Base-by-base conservation (phyloP, 2,888 invertebrate species). In the Aporophyla lueneburgensis region DNA sequence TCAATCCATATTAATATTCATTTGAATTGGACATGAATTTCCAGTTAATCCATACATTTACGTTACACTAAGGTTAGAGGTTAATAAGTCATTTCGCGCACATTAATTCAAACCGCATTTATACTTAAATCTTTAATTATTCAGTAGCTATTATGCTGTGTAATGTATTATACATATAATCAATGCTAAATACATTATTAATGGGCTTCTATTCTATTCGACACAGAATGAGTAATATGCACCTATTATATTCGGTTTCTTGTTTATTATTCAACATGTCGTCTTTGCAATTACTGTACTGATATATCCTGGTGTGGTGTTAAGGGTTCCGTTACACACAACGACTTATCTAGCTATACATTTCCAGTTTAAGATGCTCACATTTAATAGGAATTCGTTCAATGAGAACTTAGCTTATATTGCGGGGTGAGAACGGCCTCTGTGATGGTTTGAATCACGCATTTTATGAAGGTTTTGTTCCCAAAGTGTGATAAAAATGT, bases 211-310 rank as follows among this genome's bases (percentile, higher is more conserved):
- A 81, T 86, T 87, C 81, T 85, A 85, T 87, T 76, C 76, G 76
- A 76, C 78, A 73, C 68, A 67, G 76, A 78, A 76, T 83, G 84
- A 85, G 80, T 88, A 88, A 90, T 87, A 84, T 86, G 76, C 62
- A 61, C 70, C 86, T 86, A 91, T 90, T 43, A 56, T 87, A 89
- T 78, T 87, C 78, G 68, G 77, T 75, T 84, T 77, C 86, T 87
- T 88, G 89, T 92, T 90, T 85, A 89, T 89, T 88, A 90, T 91
- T 89, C 86, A 89, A 89, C 88, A 84, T 83, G 87, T 87, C 87
- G 78, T 84, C 81, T 83, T 76, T 81, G 88, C 87, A 89, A 90
- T 90, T 88, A 91, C 87, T 82, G 76, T 81, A 78, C 80, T 79
- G 71, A 76, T 77, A 78, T 76, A 70, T 86, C 56, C 69, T 67